Conservation (phyloP, 2,797 vertebrate genomes). For the Pithecia hirsuta region DNA sequence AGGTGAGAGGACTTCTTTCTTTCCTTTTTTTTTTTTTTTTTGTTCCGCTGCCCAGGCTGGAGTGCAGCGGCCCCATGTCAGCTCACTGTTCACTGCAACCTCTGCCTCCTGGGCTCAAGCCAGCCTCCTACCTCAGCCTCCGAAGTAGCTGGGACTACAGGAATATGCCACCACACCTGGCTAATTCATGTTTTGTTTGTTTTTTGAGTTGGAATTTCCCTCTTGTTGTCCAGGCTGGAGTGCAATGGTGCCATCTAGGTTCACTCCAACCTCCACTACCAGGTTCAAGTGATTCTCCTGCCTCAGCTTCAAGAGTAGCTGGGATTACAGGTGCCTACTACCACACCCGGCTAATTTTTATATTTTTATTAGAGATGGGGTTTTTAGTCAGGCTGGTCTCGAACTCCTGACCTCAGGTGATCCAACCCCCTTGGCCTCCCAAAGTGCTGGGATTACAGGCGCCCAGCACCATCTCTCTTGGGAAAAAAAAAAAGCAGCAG, state of each 20-base stretch:
- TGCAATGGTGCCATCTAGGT: background rate
- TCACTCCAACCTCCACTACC: background rate
- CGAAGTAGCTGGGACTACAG: background rate
- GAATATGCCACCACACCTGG: no score
- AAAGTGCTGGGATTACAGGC: no score
- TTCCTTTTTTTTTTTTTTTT: no score
- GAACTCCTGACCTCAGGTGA: no score
- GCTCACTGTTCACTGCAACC: background rate
- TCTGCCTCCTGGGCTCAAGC: background rate
- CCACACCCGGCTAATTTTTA: no score
- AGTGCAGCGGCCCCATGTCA: background rate
- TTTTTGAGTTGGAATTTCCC: background rate
- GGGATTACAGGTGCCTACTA: background rate
- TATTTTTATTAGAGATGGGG: no score
- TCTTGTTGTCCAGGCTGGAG: background rate
- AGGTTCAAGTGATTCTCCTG: background rate
- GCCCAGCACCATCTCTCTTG: no score
- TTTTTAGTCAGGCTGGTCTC: no score
- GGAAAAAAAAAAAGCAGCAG: background rate
- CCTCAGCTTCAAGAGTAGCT: background rate
- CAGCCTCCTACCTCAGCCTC: background rate
- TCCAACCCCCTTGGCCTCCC: no score
- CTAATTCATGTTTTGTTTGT: no score
- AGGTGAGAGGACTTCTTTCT: background rate
- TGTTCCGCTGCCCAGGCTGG: background rate